Percentiles rank a stretch among this genome's conserved stretches.
These are phyloP conservation scores for Brachylomia viminalis DNA, from an alignment of 2,888 invertebrate species.

Conservation along the genomic window DNA sequence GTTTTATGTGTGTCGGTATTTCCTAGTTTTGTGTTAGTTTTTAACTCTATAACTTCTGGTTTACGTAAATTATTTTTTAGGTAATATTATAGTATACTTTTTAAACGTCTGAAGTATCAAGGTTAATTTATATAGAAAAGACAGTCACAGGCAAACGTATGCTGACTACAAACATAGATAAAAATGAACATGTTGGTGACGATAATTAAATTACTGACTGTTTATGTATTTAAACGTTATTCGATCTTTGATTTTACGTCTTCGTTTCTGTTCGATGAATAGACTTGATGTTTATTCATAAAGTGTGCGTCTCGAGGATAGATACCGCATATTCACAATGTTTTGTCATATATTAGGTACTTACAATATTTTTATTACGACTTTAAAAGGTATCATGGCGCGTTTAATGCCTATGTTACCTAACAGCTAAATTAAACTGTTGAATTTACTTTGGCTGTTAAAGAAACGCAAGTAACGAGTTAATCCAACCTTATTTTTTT, in stretches of 20 bases:
- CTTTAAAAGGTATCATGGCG: not conserved
- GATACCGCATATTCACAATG: not conserved
- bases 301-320: not conserved
- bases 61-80: not conserved
- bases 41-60: not conserved
- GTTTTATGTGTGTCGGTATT: not conserved
- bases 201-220: not conserved
- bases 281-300: slow-evolving; percentile 22
- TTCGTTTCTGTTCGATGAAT: slow-evolving; percentile 14
- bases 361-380: not conserved
- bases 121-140: not conserved
- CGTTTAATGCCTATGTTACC: not conserved
- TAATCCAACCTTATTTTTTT: no score
- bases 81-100: not conserved
- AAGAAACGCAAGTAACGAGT: not conserved
- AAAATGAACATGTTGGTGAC: not conserved
- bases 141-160: not conserved
- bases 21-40: not conserved
- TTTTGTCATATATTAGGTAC: not conserved
- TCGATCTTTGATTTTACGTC: slow-evolving; percentile 8
- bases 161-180: not conserved
- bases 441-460: no score
- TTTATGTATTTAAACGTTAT: not conserved
- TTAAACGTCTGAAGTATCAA: not conserved
- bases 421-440: not conserved